Evolutionary conservation across 2,888 invertebrate genomes (phyloP), one percentile per base, ranked within the genome.

Genomic region (Dasypolia templi): DNA sequence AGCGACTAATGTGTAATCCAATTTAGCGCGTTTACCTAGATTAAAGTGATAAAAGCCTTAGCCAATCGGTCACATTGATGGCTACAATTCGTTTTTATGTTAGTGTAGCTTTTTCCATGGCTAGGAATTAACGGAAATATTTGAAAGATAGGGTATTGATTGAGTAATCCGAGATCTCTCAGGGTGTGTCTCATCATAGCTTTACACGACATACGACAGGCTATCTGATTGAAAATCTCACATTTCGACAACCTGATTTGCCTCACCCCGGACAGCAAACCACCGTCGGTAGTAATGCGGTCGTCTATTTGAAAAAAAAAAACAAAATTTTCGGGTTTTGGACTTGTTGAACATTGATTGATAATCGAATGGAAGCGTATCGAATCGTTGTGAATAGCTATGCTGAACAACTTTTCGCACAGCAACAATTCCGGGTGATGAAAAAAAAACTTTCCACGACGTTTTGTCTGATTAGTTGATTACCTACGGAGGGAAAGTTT

Each of bases 21-120:
- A 85, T 86, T 87, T 77, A 85, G 79, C 61, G 29, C 76, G 79
- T 81, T 86, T 86, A 84, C 77, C 65, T 86, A 84, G 85, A 86
- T 85, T 86, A 86, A 69, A 84, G 67, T 74, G 83, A 76, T 85
- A 85, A 86, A 75, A 77, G 69, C 56, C 49, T 72, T 44, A 11
- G 44, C 70, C 77, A 84, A 85, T 86, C 74, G 67, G 69, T 74
- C 76, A 85, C 70, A 75, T 63, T 77, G 76, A 79, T 72, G 76
- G 71, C 61, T 72, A 73, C 77, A 72, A 77, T 86, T 84, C 77
- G 71, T 76, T 81, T 79, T 79, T 65, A 81, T 68, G 68, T 44
- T 59, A 12, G 7, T 49, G 49, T 58, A 29, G 26, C 17, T 29
- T 83, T 79, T 83, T 46, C 44, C 26, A 61, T 65, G 39, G 32